phyloP scores from a whole-genome alignment of 2,113 vertebrate species.

The Hystrix cristata region DNA sequence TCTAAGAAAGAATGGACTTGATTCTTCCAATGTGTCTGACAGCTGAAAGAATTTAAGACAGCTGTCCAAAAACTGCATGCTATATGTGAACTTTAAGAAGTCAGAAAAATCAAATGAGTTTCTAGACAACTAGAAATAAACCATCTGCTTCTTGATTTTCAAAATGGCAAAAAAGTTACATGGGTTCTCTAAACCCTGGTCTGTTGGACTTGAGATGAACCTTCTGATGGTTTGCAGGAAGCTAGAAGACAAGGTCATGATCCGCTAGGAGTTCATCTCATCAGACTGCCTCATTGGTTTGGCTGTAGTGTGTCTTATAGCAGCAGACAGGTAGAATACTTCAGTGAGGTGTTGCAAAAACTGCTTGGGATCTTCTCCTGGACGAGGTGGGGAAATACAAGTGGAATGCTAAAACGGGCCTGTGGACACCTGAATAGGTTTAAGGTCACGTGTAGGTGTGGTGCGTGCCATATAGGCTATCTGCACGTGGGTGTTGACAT shows the following conservation, averaged over 20 bases:
- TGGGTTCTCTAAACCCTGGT: not conserved
- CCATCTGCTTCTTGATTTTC: not conserved
- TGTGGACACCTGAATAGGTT: not conserved
- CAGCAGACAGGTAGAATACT: not conserved
- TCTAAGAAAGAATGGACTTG: not conserved
- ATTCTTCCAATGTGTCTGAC: not conserved
- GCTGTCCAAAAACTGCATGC: not conserved
- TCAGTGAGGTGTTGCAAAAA: not conserved
- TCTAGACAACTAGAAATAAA: constrained; percentile 16
- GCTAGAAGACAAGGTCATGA: not conserved
- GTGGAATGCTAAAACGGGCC: not conserved
- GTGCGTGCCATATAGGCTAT: not conserved
- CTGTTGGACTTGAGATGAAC: not conserved
- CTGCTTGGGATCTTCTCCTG: not conserved
- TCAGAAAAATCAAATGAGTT: not conserved
- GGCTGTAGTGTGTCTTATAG: not conserved
- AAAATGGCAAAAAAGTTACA: not conserved
- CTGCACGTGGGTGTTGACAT: not conserved
- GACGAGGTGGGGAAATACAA: not conserved
- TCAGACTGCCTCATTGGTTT: not conserved
- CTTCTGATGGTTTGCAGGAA: not conserved
- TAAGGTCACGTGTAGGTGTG: not conserved
- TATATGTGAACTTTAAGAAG: not conserved
- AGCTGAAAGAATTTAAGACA: not conserved
- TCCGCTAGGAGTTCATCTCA: not conserved